phyloP scores from a whole-genome alignment of 2,113 vertebrate species.

The Ahaetulla prasina region DNA sequence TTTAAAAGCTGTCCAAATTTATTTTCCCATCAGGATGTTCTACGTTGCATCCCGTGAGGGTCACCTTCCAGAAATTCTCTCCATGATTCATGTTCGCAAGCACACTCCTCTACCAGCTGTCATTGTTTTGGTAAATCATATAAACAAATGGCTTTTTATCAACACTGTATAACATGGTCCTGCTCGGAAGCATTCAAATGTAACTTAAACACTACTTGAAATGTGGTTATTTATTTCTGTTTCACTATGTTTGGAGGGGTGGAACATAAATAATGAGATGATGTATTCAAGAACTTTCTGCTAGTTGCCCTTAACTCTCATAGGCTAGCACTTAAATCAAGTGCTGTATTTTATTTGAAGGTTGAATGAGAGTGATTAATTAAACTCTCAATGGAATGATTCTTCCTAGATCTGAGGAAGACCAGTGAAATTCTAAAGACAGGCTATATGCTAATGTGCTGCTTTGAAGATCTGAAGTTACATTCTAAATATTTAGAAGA shows the following conservation, averaged over 20 bases:
- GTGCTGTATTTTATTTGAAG: constrained; percentile 43
- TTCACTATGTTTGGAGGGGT: constrained; percentile 1
- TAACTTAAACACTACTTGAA: constrained; percentile 36
- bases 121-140: constrained; percentile 86
- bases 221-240: constrained; percentile 28
- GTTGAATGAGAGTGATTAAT: constrained; percentile 37
- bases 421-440: constrained; percentile 31
- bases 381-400: constrained; percentile 46
- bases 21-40: constrained; percentile 83
- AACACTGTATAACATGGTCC: constrained; percentile 30
- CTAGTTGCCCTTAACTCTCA: constrained; percentile 24
- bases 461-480: constrained; percentile 37
- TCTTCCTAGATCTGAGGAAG: constrained; percentile 32
- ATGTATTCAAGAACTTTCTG: constrained; percentile 28
- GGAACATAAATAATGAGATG: constrained; percentile 29
- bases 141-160: constrained; percentile 57
- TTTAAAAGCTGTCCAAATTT: constrained; percentile 62
- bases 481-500: constrained; percentile 36
- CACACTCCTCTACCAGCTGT: constrained; percentile 94
- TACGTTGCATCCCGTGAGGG: constrained; percentile 94
- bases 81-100: constrained; percentile 94
- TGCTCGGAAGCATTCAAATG: constrained; percentile 32
- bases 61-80: constrained; percentile 93
- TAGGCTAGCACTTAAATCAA: constrained; percentile 24
- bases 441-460: constrained; percentile 40